A percentile compares a stretch with the other conserved stretches of the same genome.
These are phyloP conservation scores for Drosophila sproati DNA, from an alignment of 1,140 invertebrate genomes.

Conservation along the genomic window DNA sequence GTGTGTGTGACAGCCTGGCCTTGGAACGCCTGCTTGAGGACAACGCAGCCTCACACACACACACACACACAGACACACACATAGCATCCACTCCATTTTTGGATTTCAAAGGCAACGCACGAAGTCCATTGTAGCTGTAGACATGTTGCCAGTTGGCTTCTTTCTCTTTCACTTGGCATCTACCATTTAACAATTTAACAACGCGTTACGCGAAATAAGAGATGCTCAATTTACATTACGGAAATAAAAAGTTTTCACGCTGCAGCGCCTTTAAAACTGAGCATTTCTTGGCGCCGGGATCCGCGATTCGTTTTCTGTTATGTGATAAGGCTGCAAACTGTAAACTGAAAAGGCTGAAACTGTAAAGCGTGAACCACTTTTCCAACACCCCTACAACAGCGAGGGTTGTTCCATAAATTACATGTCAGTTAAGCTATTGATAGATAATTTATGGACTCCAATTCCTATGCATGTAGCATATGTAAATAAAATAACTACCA, in stretches of 20 bases:
- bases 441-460: no score
- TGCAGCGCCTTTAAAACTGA: slow-evolving; percentile 59
- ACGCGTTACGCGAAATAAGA: slow-evolving; percentile 16
- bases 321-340: slow-evolving; percentile 61
- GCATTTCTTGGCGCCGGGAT: slow-evolving; percentile 3
- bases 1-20: neutral
- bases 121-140: slow-evolving; percentile 8
- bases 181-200: slow-evolving; percentile 32
- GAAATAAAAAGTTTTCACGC: slow-evolving; percentile 74
- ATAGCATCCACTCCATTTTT: neutral
- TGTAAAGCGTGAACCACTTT: slow-evolving; percentile 10
- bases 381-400: neutral
- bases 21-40: slow-evolving; percentile 3
- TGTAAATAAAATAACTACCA: no score
- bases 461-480: no score
- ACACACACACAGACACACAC: neutral
- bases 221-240: slow-evolving; percentile 62
- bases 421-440: neutral
- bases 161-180: neutral
- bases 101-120: neutral
- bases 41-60: neutral
- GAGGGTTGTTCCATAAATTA: slow-evolving; percentile 8
- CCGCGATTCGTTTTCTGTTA: slow-evolving; percentile 49
- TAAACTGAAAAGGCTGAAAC: neutral
- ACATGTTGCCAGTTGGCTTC: slow-evolving; percentile 5